These are phyloP conservation scores for Petrocephalus schoutedeni DNA, from an alignment of 2,797 vertebrate genomes.

Conservation along the genomic window DNA sequence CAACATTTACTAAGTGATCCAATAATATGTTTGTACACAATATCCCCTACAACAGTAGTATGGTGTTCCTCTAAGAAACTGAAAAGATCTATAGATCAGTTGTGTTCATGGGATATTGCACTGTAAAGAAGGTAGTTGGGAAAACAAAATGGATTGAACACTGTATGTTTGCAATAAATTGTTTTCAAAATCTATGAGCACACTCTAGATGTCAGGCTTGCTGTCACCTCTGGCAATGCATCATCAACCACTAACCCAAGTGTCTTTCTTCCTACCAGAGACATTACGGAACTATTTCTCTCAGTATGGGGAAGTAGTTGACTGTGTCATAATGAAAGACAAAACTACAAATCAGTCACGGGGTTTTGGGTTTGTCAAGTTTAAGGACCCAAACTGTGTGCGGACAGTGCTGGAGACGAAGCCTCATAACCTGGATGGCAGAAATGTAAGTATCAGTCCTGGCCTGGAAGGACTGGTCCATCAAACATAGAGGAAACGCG, in stretches of 20 bases:
- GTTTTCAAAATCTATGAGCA: not conserved
- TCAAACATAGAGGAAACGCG: not conserved
- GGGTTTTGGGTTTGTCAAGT: constrained; percentile 99
- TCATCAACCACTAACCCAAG: not conserved
- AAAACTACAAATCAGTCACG: constrained; percentile 99
- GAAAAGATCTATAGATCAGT: not conserved
- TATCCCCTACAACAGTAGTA: not conserved
- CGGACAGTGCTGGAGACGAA: constrained; percentile 95
- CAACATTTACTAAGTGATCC: not conserved
- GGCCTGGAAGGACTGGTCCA: not conserved
- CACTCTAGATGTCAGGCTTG: not conserved
- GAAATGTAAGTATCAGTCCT: constrained; percentile 81
- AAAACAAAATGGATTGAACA: not conserved
- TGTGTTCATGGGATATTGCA: not conserved
- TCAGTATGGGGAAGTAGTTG: constrained; percentile 97
- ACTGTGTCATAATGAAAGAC: constrained; percentile 99
- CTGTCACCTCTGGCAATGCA: not conserved
- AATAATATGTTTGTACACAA: not conserved
- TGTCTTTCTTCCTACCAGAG: constrained; percentile 67
- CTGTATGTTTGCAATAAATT: not conserved
- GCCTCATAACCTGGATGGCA: constrained; percentile 94
- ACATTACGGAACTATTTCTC: constrained; percentile 97
- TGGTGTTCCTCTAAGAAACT: not conserved
- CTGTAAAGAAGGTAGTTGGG: not conserved
- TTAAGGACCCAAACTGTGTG: constrained; percentile 99